These are phyloP conservation scores for Saccostrea cuccullata DNA, from an alignment of 1,140 invertebrate genomes.

Conservation along the genomic window DNA sequence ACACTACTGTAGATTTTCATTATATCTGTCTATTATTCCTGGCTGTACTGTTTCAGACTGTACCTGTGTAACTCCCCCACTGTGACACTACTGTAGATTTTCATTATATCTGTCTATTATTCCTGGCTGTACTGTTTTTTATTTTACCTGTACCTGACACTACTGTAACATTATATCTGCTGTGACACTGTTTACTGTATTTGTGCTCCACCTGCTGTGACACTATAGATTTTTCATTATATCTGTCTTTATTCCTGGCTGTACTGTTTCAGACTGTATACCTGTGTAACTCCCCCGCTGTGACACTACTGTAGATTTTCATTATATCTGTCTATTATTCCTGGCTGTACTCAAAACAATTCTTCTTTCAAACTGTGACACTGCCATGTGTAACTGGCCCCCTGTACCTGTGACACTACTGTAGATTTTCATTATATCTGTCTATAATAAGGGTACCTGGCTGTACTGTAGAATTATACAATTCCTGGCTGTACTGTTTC, in stretches of 20 bases:
- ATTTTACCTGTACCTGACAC: conserved; percentile 97
- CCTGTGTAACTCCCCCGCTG: conserved; percentile 98
- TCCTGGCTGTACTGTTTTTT: conserved; percentile 74
- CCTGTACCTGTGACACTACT: conserved; percentile 92
- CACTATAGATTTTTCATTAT: too few species aligned
- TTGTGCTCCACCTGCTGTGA: conserved; percentile 98
- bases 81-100: too few species aligned
- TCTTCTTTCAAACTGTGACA: conserved; percentile 89
- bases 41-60: too few species aligned
- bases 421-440: neutral
- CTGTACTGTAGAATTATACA: too few species aligned
- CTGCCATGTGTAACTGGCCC: conserved; percentile 99
- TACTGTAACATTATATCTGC: too few species aligned
- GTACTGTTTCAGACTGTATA: conserved; percentile 85
- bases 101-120: neutral
- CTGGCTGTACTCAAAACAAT: neutral
- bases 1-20: too few species aligned
- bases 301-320: conserved; percentile 78
- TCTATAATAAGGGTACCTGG: too few species aligned
- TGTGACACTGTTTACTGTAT: too few species aligned
- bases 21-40: too few species aligned
- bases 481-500: neutral
- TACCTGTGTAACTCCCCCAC: too few species aligned
- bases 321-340: neutral
- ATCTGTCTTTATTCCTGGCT: neutral